Percentiles rank a stretch among this genome's conserved stretches.
phyloP scores from a whole-genome alignment of 2,113 vertebrate genomes.

The Naja naja region DNA sequence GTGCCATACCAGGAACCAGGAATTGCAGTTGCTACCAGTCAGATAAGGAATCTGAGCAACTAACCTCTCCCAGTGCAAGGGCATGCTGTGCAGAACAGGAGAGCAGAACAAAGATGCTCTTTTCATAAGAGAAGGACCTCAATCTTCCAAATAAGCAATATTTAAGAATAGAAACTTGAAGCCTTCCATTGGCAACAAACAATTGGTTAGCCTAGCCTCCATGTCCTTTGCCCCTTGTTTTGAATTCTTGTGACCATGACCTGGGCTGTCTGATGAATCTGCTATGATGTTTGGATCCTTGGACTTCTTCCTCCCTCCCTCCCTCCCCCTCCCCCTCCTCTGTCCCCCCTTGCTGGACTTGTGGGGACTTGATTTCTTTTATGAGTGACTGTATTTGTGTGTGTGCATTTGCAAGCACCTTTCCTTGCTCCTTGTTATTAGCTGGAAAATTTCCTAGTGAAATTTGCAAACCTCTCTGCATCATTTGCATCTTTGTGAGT shows the following conservation, averaged over 20 bases:
- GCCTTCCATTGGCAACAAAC: background rate
- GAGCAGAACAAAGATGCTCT: background rate
- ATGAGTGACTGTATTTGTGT: background rate
- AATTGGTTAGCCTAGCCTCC: background rate
- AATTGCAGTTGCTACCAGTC: background rate
- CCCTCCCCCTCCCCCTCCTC: accelerated
- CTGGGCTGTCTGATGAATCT: background rate
- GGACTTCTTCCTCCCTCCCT: background rate
- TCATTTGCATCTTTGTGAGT: background rate
- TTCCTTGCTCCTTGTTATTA: background rate
- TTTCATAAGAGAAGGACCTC: background rate
- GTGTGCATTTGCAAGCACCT: background rate
- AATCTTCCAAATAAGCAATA: background rate
- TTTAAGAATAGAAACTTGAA: background rate
- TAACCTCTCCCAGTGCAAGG: background rate
- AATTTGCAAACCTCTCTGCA: background rate
- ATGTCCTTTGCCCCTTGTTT: background rate
- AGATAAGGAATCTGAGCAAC: background rate
- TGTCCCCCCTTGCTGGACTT: background rate
- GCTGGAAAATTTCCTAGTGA: background rate
- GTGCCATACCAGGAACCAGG: background rate
- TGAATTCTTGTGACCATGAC: background rate
- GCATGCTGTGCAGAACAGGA: background rate
- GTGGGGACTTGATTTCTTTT: background rate
- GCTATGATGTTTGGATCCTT: background rate